Evolutionary conservation across 2,797 vertebrate species (phyloP).

Genomic region (Leptodactylus fallax): DNA sequence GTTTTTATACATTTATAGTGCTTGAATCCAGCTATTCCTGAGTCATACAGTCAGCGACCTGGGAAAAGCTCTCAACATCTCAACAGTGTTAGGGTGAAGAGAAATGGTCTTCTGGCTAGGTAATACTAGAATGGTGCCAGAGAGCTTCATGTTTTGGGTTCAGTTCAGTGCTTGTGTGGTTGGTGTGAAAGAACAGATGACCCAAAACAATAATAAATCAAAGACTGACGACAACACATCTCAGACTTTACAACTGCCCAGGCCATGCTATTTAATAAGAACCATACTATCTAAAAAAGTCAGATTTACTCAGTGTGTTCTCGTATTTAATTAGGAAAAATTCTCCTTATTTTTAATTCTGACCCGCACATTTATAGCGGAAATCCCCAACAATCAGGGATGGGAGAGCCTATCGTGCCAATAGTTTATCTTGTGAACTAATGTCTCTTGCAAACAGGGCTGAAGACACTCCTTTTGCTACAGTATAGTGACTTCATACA

Average conservation of each 20-base stretch:
- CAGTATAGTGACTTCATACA: too few relatives aligned
- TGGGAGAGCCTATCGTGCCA: too few relatives aligned
- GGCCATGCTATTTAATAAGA: constrained; percentile 17
- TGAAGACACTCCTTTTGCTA: too few relatives aligned
- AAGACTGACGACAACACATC: background rate
- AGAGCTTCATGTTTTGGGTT: background rate
- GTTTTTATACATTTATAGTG: background rate
- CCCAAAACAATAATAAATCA: constrained; percentile 11
- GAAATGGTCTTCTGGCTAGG: constrained; percentile 17
- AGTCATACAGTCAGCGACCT: constrained; percentile 6
- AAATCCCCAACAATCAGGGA: background rate
- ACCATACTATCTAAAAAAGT: constrained; percentile 10
- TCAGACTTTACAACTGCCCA: background rate
- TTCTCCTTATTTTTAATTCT: background rate
- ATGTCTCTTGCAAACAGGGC: too few relatives aligned
- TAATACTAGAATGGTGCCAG: background rate
- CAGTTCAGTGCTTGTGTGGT: background rate
- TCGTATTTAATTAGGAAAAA: background rate
- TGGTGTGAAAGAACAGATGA: constrained; percentile 21
- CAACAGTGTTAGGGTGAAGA: background rate
- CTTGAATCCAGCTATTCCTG: background rate
- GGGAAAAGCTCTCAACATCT: constrained; percentile 20
- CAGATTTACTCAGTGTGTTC: background rate
- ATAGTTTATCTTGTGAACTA: too few relatives aligned
- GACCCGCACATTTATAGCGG: background rate